phyloP scores from a whole-genome alignment of 2,113 vertebrate species.

The Aphyosemion australe region DNA sequence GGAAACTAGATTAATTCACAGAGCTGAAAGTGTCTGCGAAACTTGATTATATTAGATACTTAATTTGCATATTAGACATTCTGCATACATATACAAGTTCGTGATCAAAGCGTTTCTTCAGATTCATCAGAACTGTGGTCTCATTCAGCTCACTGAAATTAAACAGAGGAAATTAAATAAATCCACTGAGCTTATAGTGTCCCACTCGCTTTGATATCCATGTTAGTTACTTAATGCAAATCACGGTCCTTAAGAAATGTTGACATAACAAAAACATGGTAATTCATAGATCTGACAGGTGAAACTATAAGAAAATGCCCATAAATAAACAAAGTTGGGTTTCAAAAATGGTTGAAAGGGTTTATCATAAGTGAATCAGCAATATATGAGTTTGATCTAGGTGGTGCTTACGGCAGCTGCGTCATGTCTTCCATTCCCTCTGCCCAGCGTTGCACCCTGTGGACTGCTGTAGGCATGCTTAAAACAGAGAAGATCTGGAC shows the following conservation, averaged over 20 bases:
- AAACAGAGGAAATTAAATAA: slow-evolving; percentile 42
- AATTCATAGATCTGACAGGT: not conserved
- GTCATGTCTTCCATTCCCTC: slow-evolving; percentile 95
- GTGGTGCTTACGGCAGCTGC: slow-evolving; percentile 89
- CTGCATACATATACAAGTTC: slow-evolving; percentile 90
- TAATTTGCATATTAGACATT: slow-evolving; percentile 32
- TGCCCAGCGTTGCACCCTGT: slow-evolving; percentile 79
- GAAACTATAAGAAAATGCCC: not conserved
- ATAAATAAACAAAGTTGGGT: slow-evolving; percentile 7
- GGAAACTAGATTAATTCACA: not conserved
- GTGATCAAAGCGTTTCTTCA: slow-evolving; percentile 89
- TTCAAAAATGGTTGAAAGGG: slow-evolving; percentile 14
- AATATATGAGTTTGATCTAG: slow-evolving; percentile 25
- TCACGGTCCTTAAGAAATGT: slow-evolving; percentile 21
- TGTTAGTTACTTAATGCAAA: slow-evolving; percentile 28
- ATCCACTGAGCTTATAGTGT: slow-evolving; percentile 27
- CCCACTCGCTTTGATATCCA: slow-evolving; percentile 18
- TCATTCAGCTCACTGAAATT: slow-evolving; percentile 91
- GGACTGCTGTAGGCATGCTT: slow-evolving; percentile 81
- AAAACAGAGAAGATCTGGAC: slow-evolving; percentile 89
- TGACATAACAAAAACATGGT: slow-evolving; percentile 2
- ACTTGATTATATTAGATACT: slow-evolving; percentile 18
- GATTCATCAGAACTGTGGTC: slow-evolving; percentile 86
- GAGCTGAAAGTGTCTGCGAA: not conserved
- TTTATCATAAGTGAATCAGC: slow-evolving; percentile 18